Base-by-base conservation (phyloP, 1,140 invertebrate species). In the Bombus affinis region DNA sequence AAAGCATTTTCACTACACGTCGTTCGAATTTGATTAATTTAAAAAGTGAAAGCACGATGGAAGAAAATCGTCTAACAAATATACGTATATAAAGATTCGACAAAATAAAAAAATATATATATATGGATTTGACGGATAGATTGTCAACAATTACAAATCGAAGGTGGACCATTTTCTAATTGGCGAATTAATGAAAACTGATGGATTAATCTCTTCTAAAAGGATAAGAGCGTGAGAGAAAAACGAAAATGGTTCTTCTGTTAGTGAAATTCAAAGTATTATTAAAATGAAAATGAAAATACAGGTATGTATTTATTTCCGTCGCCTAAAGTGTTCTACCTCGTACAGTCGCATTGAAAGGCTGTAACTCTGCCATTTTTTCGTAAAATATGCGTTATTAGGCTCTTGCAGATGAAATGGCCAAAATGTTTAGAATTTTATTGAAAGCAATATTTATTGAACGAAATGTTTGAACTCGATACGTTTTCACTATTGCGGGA, bases 241-340 rank as follows among this genome's bases (percentile, higher is more conserved):
- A 18, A n/a, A n/a, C 10, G 59, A 53, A 35, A 75, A 75, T 75
- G 44, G 10, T 35, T 53, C 35, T 25, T 74, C 39, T 47, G 8
- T 77, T 10, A 3, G 4, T 44, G 77, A 44, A 32, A 79, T 68
- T 79, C 22, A 28, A 42, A 3, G 18, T 44, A 10, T 28, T 18
- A 8, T 42, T 15, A 39, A 72, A n/a, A 32, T 9, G 37, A 78
- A 68, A 79, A 47, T 32, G 28, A 32, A 65, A 65, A 35, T 79
- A 32, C 9, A 76, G 25, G 28, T 28, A 39, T 10, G 12, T 39
- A 66, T n/a, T 18, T 78, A 70, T 71, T 71, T 35, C 44, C 28
- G 71, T 53, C 44, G 39, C 66, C 44, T 44, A 71, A 57, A 57
- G 66, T 53, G 44, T 81, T 79, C 79, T 81, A 81, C 44, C 65